Conservation (phyloP, 2,888 invertebrate species). For the Magallana nippona region DNA sequence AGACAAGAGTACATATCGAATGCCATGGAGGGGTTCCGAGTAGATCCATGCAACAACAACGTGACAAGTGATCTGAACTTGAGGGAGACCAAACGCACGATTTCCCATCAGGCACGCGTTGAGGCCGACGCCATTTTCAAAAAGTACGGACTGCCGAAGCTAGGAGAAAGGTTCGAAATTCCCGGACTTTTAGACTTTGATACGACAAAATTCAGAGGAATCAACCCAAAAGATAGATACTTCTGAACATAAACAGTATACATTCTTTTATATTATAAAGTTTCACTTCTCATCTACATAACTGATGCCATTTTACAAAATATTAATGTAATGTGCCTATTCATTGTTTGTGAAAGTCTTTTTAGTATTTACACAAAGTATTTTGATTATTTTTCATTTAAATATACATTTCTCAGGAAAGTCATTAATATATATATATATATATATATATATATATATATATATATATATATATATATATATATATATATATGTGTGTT, state of each 20-base stretch:
- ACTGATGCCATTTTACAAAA: no score
- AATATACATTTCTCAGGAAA: no score
- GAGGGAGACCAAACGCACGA: constrained; percentile 61
- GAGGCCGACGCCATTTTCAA: constrained; percentile 71
- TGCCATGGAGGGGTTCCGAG: constrained; percentile 70
- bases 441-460: no score
- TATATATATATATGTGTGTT: no score
- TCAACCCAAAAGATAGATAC: constrained; percentile 55
- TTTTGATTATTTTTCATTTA: no score
- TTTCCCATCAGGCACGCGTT: constrained; percentile 63
- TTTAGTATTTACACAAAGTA: no score
- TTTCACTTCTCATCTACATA: no score
- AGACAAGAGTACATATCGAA: constrained; percentile 65
- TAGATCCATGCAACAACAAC: constrained; percentile 62
- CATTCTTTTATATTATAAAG: no score
- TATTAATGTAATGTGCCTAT: no score
- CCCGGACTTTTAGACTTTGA: constrained; percentile 66
- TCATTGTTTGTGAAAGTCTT: no score
- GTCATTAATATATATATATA: no score
- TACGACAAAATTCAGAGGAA: constrained; percentile 58
- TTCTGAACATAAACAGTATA: not conserved
- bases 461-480: no score
- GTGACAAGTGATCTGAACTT: constrained; percentile 58
- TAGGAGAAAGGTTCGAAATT: constrained; percentile 71
- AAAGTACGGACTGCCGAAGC: constrained; percentile 69